phyloP scores from a whole-genome alignment of 2,888 invertebrate genomes.

The Muschampia plurimacula region DNA sequence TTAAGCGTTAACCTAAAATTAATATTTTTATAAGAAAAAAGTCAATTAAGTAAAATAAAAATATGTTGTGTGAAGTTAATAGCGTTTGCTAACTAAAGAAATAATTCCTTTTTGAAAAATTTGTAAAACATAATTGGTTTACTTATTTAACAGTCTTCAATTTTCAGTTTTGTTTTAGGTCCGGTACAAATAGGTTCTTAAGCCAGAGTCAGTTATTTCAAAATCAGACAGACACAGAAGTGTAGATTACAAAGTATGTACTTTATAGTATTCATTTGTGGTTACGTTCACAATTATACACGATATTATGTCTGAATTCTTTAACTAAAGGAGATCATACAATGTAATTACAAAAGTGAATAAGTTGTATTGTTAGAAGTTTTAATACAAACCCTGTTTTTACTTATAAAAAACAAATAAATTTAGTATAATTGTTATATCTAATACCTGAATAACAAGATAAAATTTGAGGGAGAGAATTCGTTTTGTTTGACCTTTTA shows the following conservation, averaged over 20 bases:
- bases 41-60: too few species aligned
- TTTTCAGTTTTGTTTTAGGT: not conserved
- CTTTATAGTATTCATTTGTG: constrained; percentile 23
- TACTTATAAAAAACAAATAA: not conserved
- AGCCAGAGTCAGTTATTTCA: not conserved
- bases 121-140: too few species aligned
- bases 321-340: constrained; percentile 21
- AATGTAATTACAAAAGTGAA: constrained; percentile 1
- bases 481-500: constrained; percentile 4
- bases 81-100: too few species aligned
- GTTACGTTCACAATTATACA: constrained; percentile 23
- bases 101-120: too few species aligned
- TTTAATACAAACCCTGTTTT: not conserved
- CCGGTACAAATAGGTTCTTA: not conserved
- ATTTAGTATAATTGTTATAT: not conserved
- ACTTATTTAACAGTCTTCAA: too few species aligned
- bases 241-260: constrained; percentile 24
- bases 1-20: too few species aligned
- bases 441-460: not conserved
- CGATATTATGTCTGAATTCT: constrained; percentile 22
- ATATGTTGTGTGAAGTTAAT: too few species aligned
- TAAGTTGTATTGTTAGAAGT: not conserved
- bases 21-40: too few species aligned
- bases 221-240: not conserved
- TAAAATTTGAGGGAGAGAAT: constrained; percentile 10